These are phyloP conservation scores for Dione juno DNA, from an alignment of 2,888 invertebrate species.

Conservation along the genomic window DNA sequence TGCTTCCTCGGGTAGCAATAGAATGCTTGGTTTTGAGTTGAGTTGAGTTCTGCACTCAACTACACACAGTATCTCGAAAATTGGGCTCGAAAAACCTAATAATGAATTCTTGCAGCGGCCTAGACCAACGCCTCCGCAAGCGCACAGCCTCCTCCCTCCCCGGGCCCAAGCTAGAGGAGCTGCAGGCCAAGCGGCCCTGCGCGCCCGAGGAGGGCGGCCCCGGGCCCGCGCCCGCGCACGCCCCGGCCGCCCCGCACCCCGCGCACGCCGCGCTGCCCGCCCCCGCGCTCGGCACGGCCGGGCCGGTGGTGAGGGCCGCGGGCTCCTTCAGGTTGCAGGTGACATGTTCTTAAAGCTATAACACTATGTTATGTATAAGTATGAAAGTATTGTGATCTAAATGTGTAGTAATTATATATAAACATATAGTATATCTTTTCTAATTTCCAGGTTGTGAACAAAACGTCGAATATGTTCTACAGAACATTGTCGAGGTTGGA, in stretches of 20 bases:
- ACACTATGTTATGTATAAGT: background rate
- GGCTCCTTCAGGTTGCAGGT: slow-evolving; percentile 78
- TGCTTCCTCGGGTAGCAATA: too few species aligned
- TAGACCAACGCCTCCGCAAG: slow-evolving; percentile 72
- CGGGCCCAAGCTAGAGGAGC: slow-evolving; percentile 65
- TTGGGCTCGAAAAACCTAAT: background rate
- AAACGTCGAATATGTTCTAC: slow-evolving; percentile 83
- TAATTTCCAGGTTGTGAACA: slow-evolving; percentile 71
- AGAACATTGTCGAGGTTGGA: slow-evolving; percentile 84
- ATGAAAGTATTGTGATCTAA: too few species aligned
- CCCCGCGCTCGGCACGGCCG: slow-evolving; percentile 69
- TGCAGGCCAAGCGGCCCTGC: slow-evolving; percentile 52
- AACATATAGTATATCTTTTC: too few species aligned
- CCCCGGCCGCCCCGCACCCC: slow-evolving; percentile 28
- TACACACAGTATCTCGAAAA: too few species aligned
- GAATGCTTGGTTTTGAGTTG: too few species aligned
- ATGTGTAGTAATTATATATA: too few species aligned
- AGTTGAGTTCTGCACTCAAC: too few species aligned
- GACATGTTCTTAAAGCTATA: background rate
- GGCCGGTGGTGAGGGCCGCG: slow-evolving; percentile 74
- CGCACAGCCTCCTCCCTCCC: slow-evolving; percentile 63
- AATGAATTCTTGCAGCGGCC: slow-evolving; percentile 53
- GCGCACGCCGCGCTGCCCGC: slow-evolving; percentile 52
- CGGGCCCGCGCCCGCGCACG: slow-evolving; percentile 60
- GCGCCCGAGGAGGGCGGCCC: slow-evolving; percentile 30